Evolutionary conservation across 2,113 vertebrate genomes (phyloP).

Genomic region (Tiliqua scincoides): DNA sequence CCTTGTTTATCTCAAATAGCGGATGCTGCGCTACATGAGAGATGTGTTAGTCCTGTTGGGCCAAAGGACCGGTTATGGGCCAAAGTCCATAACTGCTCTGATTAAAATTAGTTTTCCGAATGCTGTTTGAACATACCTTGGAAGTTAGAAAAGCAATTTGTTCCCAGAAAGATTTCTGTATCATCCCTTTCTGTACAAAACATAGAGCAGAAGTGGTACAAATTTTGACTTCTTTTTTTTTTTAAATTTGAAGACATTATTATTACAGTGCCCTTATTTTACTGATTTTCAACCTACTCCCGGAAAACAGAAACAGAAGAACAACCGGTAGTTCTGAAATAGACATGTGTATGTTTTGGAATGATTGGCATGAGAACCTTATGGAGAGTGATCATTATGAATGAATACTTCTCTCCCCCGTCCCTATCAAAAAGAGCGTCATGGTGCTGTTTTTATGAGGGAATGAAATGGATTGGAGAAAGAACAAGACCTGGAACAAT

Average conservation of each 20-base stretch:
- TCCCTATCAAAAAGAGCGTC: not conserved
- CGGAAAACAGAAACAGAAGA: not conserved
- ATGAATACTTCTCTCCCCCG: not conserved
- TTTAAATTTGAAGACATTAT: not conserved
- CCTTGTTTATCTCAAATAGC: too few relatives aligned
- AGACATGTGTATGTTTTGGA: not conserved
- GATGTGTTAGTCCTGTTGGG: not conserved
- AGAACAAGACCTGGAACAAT: not conserved
- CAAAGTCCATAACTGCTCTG: not conserved
- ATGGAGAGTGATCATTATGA: not conserved
- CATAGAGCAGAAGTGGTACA: too few relatives aligned
- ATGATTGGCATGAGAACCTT: not conserved
- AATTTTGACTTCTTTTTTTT: not conserved
- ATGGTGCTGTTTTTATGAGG: not conserved
- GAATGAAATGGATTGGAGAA: not conserved
- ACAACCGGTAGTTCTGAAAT: not conserved
- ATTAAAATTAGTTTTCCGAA: not conserved
- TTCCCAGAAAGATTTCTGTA: not conserved
- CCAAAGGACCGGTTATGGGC: not conserved
- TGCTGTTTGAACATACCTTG: not conserved
- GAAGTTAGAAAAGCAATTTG: not conserved
- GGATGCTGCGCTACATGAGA: not conserved
- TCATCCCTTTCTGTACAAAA: not conserved
- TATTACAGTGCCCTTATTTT: not conserved
- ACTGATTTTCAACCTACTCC: not conserved